Conservation (phyloP, 2,888 invertebrate species). For the Willowsia nigromaculata region DNA sequence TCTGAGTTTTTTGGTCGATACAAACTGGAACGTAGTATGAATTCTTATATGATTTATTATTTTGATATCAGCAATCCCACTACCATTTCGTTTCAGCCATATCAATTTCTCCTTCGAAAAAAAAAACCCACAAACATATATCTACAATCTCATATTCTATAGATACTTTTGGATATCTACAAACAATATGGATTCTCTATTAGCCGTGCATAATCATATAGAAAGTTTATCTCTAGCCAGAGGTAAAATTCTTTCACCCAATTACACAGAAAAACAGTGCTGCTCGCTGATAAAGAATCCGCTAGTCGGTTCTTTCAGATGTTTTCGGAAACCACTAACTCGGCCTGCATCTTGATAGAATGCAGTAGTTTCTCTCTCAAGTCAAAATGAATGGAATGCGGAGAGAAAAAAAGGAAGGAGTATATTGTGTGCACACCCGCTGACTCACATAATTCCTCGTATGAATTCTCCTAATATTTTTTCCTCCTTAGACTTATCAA, state of each 20-base stretch:
- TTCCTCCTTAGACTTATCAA: background rate
- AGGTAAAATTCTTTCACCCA: slow-evolving; percentile 56
- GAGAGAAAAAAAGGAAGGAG: slow-evolving; percentile 14
- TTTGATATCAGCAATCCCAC: background rate
- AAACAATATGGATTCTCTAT: no score
- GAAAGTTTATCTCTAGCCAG: background rate
- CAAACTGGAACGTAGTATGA: background rate
- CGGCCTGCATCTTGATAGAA: slow-evolving; percentile 1
- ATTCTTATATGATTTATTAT: background rate
- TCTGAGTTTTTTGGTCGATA: background rate
- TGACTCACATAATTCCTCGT: slow-evolving; percentile 38
- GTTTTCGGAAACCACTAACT: slow-evolving; percentile 59
- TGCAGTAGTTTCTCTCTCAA: no score
- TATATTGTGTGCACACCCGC: slow-evolving; percentile 51
- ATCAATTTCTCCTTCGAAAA: background rate
- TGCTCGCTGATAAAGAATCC: slow-evolving; percentile 46
- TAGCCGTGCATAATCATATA: no score
- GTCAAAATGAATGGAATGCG: background rate
- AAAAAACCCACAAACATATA: no score
- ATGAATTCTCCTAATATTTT: background rate
- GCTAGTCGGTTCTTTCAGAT: background rate
- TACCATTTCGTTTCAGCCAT: background rate
- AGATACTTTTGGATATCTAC: background rate
- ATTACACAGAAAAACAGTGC: slow-evolving; percentile 43
- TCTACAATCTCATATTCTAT: background rate